phyloP scores from a whole-genome alignment of 2,888 invertebrate species.

The Thymelicus lineola region DNA sequence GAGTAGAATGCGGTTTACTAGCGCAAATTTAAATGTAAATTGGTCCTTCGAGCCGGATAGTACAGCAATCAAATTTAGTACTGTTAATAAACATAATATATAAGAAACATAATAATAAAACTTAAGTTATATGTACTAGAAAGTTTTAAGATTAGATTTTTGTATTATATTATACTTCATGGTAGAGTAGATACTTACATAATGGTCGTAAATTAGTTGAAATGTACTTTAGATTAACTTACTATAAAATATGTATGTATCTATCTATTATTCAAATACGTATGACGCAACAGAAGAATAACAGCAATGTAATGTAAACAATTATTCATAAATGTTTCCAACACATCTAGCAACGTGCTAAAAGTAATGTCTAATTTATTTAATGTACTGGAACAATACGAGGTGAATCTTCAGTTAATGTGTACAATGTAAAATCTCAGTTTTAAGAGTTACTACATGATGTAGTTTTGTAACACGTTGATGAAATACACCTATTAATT shows the following conservation, averaged over 20 bases:
- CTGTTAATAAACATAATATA: not conserved
- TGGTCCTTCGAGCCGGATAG: conserved; percentile 15
- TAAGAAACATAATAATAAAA: not conserved
- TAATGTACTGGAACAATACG: conserved; percentile 4
- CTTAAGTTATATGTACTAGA: not conserved
- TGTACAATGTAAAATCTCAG: conserved; percentile 13
- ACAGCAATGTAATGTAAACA: too few species aligned
- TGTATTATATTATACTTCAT: too few species aligned
- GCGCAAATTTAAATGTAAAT: conserved; percentile 13
- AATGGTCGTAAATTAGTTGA: too few species aligned
- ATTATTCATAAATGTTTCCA: not conserved
- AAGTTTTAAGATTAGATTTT: too few species aligned
- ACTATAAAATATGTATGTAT: too few species aligned
- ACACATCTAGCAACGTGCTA: not conserved
- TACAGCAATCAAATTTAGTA: conserved; percentile 4
- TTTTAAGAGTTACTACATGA: conserved; percentile 11
- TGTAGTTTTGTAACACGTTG: conserved; percentile 19
- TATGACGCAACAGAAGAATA: too few species aligned
- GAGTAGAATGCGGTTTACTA: not conserved
- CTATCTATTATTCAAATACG: too few species aligned
- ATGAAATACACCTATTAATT: conserved; percentile 12
- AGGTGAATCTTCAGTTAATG: not conserved
- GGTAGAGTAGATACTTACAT: too few species aligned
- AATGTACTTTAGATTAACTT: too few species aligned
- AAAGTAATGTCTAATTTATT: not conserved